Evolutionary conservation across 2,888 invertebrate genomes (phyloP).

Genomic region (Schrankia costaestrigalis): DNA sequence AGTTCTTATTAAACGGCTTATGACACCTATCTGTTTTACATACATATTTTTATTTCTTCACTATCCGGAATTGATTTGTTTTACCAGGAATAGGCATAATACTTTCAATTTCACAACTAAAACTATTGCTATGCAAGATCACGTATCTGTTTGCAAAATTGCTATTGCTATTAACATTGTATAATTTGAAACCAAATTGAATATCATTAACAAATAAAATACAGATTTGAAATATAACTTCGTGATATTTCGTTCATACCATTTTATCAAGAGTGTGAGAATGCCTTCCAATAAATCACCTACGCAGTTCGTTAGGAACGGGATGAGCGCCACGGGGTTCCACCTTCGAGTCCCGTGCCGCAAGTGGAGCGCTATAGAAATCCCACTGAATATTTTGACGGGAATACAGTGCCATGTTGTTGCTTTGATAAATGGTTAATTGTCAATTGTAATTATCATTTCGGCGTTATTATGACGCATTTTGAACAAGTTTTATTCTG

Average conservation of each 20-base stretch:
- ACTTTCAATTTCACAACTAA: too few species aligned
- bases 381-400: constrained; percentile 75
- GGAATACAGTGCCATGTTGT: constrained; percentile 59
- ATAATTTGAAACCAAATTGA: too few species aligned
- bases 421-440: constrained; percentile 58
- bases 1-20: too few species aligned
- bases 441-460: constrained; percentile 18
- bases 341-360: constrained; percentile 66
- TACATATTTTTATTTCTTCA: too few species aligned
- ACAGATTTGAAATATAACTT: constrained; percentile 33
- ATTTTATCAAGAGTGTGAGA: constrained; percentile 61
- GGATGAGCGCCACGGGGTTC: constrained; percentile 67
- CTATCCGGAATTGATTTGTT: too few species aligned
- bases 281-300: constrained; percentile 43
- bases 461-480: not conserved
- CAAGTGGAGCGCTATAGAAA: constrained; percentile 69
- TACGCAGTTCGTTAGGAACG: constrained; percentile 75
- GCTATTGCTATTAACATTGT: too few species aligned
- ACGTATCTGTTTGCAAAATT: too few species aligned
- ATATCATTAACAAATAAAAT: constrained; percentile 17
- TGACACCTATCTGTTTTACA: too few species aligned
- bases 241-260: constrained; percentile 63
- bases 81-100: too few species aligned
- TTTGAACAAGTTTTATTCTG: too few species aligned
- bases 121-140: too few species aligned